These are phyloP conservation scores for Schizothorax lantsangensis DNA, from an alignment of 2,797 vertebrate species.

Conservation along the genomic window DNA sequence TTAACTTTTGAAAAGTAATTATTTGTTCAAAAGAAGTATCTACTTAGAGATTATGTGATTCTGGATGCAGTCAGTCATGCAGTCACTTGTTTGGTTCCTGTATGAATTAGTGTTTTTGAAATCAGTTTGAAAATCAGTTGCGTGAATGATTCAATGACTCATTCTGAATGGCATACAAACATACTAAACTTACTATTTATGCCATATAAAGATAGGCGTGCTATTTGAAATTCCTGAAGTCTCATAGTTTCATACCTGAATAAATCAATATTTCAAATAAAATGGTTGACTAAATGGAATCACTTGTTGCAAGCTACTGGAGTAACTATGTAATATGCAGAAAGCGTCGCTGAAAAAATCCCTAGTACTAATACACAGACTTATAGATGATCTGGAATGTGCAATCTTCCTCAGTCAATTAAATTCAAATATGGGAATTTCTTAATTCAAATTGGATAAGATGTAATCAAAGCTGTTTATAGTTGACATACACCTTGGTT, in stretches of 20 bases:
- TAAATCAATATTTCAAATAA: background rate
- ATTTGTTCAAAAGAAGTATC: background rate
- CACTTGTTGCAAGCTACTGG: background rate
- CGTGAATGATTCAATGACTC: background rate
- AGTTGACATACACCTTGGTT: background rate
- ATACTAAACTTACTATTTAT: background rate
- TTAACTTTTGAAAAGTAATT: background rate
- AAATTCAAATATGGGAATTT: background rate
- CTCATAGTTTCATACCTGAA: background rate
- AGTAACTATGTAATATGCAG: background rate
- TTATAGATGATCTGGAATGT: background rate
- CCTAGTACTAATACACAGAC: background rate
- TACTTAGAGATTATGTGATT: background rate
- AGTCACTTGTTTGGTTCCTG: background rate
- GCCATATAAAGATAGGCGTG: background rate
- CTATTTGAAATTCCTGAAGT: background rate
- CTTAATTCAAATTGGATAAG: background rate
- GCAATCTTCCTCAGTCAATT: background rate
- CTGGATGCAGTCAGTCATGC: background rate
- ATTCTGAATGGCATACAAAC: background rate
- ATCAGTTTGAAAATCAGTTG: background rate
- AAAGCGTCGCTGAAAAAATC: background rate
- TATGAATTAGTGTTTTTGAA: background rate
- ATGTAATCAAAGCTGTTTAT: background rate
- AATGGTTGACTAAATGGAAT: background rate